Conservation (phyloP, 2,888 invertebrate species). For the Panzeria rudis region DNA sequence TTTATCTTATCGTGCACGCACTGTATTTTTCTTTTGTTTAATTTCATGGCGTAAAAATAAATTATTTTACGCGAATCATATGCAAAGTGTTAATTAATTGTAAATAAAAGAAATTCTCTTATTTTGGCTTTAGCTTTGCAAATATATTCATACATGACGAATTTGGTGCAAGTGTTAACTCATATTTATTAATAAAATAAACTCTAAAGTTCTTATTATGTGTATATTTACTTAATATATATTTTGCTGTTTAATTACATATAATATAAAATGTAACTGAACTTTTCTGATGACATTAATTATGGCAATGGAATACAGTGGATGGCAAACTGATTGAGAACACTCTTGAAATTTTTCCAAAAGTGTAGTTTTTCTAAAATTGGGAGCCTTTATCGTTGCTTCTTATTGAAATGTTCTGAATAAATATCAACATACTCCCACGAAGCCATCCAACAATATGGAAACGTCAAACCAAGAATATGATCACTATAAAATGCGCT, state of each 20-base stretch:
- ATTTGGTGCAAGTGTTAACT: neutral
- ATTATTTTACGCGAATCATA: constrained; percentile 12
- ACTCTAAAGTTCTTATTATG: neutral
- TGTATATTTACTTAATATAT: neutral
- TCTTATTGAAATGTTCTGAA: too few species aligned
- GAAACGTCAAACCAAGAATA: too few species aligned
- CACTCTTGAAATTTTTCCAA: neutral
- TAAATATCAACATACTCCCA: too few species aligned
- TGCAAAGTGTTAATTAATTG: constrained; percentile 54
- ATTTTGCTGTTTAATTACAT: neutral
- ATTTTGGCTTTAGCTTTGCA: neutral
- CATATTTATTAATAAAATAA: constrained; percentile 13
- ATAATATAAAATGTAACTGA: neutral
- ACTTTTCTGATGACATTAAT: neutral
- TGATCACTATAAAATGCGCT: too few species aligned
- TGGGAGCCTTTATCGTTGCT: too few species aligned
- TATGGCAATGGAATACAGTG: neutral
- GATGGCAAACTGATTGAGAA: neutral
- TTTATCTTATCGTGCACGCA: neutral
- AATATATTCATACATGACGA: neutral
- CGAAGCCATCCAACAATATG: too few species aligned
- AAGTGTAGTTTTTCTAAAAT: too few species aligned
- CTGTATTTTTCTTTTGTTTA: neutral
- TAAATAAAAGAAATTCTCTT: constrained; percentile 17
- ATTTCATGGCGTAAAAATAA: constrained; percentile 21